A percentile compares a stretch with the other conserved stretches of the same genome.
These are phyloP conservation scores for Cydia fagiglandana DNA, from an alignment of 1,140 invertebrate species.

Conservation along the genomic window DNA sequence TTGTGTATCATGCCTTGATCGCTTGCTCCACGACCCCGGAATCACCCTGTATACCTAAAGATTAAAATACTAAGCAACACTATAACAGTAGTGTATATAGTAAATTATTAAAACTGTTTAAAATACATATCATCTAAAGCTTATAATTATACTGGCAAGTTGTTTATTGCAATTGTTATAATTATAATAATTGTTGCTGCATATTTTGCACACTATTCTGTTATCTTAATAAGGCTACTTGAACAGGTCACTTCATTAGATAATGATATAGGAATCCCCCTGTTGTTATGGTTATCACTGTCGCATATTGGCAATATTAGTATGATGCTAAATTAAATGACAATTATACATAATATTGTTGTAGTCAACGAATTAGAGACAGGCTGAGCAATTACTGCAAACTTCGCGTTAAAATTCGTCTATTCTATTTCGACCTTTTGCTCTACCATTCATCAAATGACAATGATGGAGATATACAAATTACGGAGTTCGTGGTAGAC, in stretches of 20 bases:
- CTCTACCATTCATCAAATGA: background rate
- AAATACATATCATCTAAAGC: too few relatives aligned
- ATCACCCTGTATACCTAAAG: too few relatives aligned
- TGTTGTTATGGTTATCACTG: background rate
- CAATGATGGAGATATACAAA: background rate
- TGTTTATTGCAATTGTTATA: background rate
- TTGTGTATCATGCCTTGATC: too few relatives aligned
- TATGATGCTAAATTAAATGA: background rate
- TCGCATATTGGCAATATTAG: background rate
- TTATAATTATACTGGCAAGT: background rate
- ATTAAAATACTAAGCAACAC: background rate
- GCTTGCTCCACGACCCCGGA: too few relatives aligned
- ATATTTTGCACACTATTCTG: conserved; percentile 12
- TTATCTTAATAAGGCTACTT: conserved; percentile 7
- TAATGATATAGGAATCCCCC: background rate
- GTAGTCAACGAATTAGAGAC: background rate
- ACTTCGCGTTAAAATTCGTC: background rate
- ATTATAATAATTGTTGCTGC: background rate
- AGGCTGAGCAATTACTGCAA: background rate
- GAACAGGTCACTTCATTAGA: background rate
- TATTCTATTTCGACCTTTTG: too few relatives aligned
- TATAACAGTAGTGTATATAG: too few relatives aligned
- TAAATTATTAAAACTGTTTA: too few relatives aligned
- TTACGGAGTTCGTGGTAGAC: background rate
- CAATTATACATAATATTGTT: background rate